These are phyloP conservation scores for Acanthurus tractus DNA, from an alignment of 2,797 vertebrate genomes.

Conservation along the genomic window DNA sequence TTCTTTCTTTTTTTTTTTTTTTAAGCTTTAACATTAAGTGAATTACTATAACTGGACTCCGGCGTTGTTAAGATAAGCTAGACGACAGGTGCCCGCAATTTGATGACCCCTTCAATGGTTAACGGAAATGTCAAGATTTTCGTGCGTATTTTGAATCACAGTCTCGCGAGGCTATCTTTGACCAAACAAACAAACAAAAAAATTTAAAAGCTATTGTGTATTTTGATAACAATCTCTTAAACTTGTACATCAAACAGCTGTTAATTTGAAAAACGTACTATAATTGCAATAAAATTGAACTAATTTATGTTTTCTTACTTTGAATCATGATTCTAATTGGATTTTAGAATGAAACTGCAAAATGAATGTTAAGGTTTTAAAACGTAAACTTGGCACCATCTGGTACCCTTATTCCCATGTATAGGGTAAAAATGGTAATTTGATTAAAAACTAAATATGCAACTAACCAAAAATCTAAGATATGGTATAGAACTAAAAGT, in stretches of 20 bases:
- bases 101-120: not conserved
- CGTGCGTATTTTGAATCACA: not conserved
- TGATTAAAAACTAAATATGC: not conserved
- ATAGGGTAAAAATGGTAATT: not conserved
- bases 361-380: not conserved
- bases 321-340: not conserved
- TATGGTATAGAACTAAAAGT: not conserved
- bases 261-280: not conserved
- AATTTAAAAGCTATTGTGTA: not conserved
- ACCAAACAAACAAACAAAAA: not conserved
- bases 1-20: no score
- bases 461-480: not conserved
- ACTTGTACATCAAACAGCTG: not conserved
- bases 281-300: no score
- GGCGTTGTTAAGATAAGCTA: rapidly evolving
- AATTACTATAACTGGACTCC: not conserved
- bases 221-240: no score
- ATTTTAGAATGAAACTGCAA: not conserved
- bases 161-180: not conserved
- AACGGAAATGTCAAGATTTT: not conserved
- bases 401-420: not conserved
- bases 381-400: not conserved
- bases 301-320: not conserved
- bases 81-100: not conserved
- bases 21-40: not conserved